Evolutionary conservation across 2,797 vertebrate genomes (phyloP), one percentile per base, ranked within the genome.

Genomic region (Potorous gilbertii): DNA sequence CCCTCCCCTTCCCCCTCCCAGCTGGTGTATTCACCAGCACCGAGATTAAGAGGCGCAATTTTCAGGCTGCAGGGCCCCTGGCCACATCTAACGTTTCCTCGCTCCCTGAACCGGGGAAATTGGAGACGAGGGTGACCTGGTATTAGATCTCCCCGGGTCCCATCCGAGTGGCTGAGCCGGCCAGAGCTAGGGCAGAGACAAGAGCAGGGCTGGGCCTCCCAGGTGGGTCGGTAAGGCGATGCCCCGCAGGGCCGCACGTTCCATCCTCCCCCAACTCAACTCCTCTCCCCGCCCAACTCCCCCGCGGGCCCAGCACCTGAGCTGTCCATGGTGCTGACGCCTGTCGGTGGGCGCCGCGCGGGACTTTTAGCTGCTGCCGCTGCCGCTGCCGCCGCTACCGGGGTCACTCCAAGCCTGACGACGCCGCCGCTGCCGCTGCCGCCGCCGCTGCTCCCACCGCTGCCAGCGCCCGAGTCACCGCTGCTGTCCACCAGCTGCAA

Each of bases 291-390:
- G 56, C 95, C 59, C 62, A 2, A 5, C 52, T 50, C 16, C 8
- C 54, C 27, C 0, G 54, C 50, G 0, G 96, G 74, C 74, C 74
- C 93, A 98, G 97, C 99, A 99, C 99, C 99, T 99, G 99, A 99
- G 99, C 99, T 99, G 99, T 99, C 99, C 99, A 99, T 99, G 99
- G 99, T 99, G 99, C 99, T 99, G 99, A 99, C 99, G 99, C 98
- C 99, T 98, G 99, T 98, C 96, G 98, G 98, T 98, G 98, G 98
- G 98, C 99, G 98, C 98, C 98, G 99, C 97, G 98, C 98, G 98
- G 98, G 99, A 94, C 99, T 98, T 97, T 98, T 98, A 95, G 92
- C 95, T 90, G 95, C 98, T 57, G 94, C 97, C 94, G 99, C 97
- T 93, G 98, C 95, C 98, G 98, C 95, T 98, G 98, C 97, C 97